Evolutionary conservation across 2,797 vertebrate genomes (phyloP).

Genomic region (Gambelia wislizenii): DNA sequence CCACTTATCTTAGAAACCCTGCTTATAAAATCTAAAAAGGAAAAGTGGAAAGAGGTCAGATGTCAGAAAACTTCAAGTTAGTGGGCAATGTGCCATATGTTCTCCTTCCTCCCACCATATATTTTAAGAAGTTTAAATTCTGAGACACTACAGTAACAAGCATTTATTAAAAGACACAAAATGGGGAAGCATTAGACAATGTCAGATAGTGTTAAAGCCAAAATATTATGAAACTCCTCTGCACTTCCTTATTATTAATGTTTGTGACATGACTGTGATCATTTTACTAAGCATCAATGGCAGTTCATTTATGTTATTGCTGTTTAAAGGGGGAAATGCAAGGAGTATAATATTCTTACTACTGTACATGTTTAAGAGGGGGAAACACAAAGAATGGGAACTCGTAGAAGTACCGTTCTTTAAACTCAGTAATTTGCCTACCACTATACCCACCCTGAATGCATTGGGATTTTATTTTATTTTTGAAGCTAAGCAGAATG

Average conservation of each 20-base stretch:
- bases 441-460: no score
- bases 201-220: not conserved
- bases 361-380: not conserved
- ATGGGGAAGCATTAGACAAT: not conserved
- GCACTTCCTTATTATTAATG: not conserved
- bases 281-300: not conserved
- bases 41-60: not conserved
- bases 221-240: not conserved
- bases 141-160: not conserved
- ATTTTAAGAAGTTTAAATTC: not conserved
- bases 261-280: not conserved
- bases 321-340: not conserved
- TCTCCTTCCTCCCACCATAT: not conserved
- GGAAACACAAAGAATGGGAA: not conserved
- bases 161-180: not conserved
- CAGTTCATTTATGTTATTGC: not conserved
- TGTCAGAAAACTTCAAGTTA: constrained; percentile 2
- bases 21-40: not conserved
- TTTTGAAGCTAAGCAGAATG: no score
- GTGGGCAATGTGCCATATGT: not conserved
- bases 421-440: no score
- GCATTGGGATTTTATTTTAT: no score
- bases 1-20: constrained; percentile 1
- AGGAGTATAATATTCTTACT: not conserved
- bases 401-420: not conserved